These are phyloP conservation scores for Pomatorhinus ruficollis DNA, from an alignment of 2,113 vertebrate species.

Conservation along the genomic window DNA sequence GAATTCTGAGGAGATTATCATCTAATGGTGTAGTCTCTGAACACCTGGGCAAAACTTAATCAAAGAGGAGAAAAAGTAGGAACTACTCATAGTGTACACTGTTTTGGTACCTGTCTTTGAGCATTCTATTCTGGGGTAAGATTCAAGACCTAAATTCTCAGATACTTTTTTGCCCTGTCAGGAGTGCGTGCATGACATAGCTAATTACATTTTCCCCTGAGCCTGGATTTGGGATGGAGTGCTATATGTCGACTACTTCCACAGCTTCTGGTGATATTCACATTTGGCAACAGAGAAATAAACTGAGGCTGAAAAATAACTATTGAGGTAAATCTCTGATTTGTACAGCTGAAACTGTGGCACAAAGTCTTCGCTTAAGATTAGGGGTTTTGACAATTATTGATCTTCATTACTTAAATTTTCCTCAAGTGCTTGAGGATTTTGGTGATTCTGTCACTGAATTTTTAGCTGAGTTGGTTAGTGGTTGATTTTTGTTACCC, in stretches of 20 bases:
- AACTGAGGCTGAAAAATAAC: not conserved
- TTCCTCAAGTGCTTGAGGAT: not conserved
- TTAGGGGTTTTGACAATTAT: not conserved
- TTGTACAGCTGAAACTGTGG: not conserved
- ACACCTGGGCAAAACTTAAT: not conserved
- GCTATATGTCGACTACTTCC: not conserved
- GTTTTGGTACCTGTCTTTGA: not conserved
- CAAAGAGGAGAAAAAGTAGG: not conserved
- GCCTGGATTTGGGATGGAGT: not conserved
- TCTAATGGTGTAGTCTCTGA: not conserved
- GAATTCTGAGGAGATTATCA: not conserved
- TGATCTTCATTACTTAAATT: not conserved
- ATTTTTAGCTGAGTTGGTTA: not conserved
- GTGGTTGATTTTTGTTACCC: not conserved
- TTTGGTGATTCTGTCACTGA: not conserved
- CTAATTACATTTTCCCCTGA: not conserved
- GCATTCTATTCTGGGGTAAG: not conserved
- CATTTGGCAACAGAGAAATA: not conserved
- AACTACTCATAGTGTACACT: not conserved
- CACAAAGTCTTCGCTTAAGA: not conserved
- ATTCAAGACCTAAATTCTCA: not conserved
- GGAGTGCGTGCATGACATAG: not conserved
- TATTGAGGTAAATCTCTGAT: not conserved
- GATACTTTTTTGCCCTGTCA: fast-evolving
- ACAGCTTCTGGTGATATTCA: not conserved